Percentiles rank a stretch among this genome's conserved stretches.
Evolutionary conservation across 2,888 invertebrate genomes (phyloP).

Genomic region (Caenorhabditis macrosperma): DNA sequence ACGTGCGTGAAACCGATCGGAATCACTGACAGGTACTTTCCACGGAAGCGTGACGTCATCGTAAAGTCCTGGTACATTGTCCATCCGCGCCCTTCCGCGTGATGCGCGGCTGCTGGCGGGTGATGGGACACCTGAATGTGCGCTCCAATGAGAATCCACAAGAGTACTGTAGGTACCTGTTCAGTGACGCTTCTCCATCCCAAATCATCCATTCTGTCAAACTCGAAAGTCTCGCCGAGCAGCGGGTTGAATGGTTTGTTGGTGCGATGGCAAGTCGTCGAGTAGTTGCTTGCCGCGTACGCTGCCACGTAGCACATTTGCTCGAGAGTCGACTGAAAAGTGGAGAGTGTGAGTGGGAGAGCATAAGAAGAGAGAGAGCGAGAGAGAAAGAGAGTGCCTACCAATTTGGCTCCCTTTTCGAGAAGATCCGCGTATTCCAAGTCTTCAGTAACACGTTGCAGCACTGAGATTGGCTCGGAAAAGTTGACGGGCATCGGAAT

Average conservation of each 20-base stretch:
- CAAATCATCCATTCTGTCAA: conserved; percentile 93
- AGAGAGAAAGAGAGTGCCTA: no score
- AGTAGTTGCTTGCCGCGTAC: conserved; percentile 73
- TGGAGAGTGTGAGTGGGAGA: neutral
- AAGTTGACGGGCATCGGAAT: conserved; percentile 98
- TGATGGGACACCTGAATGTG: conserved; percentile 89
- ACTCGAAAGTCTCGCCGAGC: conserved; percentile 86
- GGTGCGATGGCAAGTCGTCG: conserved; percentile 71
- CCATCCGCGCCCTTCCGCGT: conserved; percentile 93
- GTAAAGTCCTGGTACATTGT: conserved; percentile 92
- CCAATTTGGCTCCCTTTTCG: conserved; percentile 89
- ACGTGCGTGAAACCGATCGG: conserved; percentile 85
- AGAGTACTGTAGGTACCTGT: conserved; percentile 84
- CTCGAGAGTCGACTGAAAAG: conserved; percentile 84
- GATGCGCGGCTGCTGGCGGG: conserved; percentile 97
- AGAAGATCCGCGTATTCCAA: conserved; percentile 95
- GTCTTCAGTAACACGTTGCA: conserved; percentile 97
- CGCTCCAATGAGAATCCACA: neutral
- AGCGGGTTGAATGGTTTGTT: conserved; percentile 80
- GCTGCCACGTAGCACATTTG: conserved; percentile 77
- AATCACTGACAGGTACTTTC: conserved; percentile 92
- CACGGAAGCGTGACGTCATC: conserved; percentile 95
- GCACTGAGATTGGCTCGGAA: conserved; percentile 98
- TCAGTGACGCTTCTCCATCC: conserved; percentile 97
- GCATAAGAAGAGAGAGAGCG: no score